Base-by-base conservation (phyloP, 1,140 invertebrate genomes). In the Daktulosphaira vitifoliae region DNA sequence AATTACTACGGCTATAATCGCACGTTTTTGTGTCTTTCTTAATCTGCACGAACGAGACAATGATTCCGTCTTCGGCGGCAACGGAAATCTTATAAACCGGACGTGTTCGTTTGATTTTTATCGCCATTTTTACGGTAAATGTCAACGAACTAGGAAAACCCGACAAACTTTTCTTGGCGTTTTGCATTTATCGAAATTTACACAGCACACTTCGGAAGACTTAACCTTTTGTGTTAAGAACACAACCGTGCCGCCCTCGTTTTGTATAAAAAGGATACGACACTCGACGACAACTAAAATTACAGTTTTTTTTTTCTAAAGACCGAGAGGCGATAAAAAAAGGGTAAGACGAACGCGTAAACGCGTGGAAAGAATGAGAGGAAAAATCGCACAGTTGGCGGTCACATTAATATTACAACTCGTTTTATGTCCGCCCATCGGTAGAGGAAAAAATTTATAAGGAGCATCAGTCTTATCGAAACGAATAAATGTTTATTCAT, bases 381-480 rank as follows among this genome's bases (percentile, higher is more conserved):
- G 3, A 48, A 48, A 23, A 13, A 5, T 6, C 44, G 48, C 29
- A 33, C 29, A n/a, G n/a, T 20, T n/a, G 39, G 38, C 39, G 54
- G 54, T 59, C 54, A 44, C 56, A 62, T 48, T 62, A 62, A 62
- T 62, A 46, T 62, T 33, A 39, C 42, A 59, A 59, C 54, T 48
- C 42, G 56, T 62, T 62, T 62, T 29, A 3, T 11, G 29, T 33
- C 11, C 29, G 29, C 5, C 29, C 29, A 33, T 11, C 29, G 29
- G 29, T 11, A 11, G 29, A 5, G 5, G 42, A 62, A 62, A 33
- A 62, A 33, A 37, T 7, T 2, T 52, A 37, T 53, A 62, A 46
- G 54, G 20, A 48, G 26, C 56, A 62, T 62, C 56, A 46, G 56
- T 62, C 56, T 62, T 62, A 62, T 62, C 56, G 56, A 62, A 62